Base-by-base conservation (phyloP, 2,113 vertebrate species). In the Falco punctatus region DNA sequence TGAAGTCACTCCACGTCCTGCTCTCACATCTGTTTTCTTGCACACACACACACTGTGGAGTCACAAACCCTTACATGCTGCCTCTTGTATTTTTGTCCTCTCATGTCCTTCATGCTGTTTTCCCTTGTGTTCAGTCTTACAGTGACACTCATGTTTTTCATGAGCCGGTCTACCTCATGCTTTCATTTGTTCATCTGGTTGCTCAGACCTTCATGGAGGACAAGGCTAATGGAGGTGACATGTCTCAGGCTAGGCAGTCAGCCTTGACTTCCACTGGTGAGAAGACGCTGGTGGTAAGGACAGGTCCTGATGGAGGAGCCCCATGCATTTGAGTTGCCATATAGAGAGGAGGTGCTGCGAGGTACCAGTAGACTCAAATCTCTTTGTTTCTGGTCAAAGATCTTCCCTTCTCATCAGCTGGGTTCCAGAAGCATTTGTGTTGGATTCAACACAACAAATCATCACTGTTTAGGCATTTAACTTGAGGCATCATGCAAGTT, bases 231-330 rank as follows among this genome's bases (percentile, higher is more conserved):
- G 78, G 90, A 79, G 40, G 38, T 78, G 46, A n/a, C 0, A 2
- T 35, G 27, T 38, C 22, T 57, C 48, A n/a, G 54, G 16, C 19
- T n/a, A 62, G 35, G 28, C n/a, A 57, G 3, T 40, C 70, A 81
- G 24, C 79, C 73, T 27, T 0, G 6, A 35, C 48, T 89, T 62
- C 46, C 55, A 26, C 10, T 0, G 0, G 11, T 1, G 6, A 61
- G 58, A 38, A 72, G 58, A 8, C 1, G 6, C 46, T 74, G 42
- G 32, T 77, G 75, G 22, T 9, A 9, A 62, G 65, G 73, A 79
- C 18, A 51, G 51, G 32, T 67, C 20, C 51, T 81, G 64, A 24
- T 5, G 1, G 59, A 85, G 21, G 8, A 59, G n/a, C 15, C 44
- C 49, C 14, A 44, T 54, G 32, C 11, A 3, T 55, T 51, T 49